Evolutionary conservation across 2,888 invertebrate genomes (phyloP).

Genomic region (Netelia fuscicornis): DNA sequence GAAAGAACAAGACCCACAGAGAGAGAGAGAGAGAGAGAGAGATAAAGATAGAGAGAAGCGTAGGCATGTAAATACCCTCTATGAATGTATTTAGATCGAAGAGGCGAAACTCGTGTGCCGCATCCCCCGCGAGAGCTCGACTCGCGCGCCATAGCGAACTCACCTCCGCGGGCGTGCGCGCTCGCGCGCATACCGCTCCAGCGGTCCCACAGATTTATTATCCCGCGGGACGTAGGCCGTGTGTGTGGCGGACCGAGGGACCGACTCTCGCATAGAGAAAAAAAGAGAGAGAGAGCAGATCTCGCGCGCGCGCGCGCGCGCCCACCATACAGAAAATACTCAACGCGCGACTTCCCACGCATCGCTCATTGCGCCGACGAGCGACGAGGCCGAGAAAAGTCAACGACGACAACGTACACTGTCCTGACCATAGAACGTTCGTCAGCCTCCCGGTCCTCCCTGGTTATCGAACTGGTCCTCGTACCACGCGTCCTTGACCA

Average conservation of each 20-base stretch:
- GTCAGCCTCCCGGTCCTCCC: no score
- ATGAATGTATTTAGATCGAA: conserved; percentile 81
- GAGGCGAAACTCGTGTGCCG: conserved; percentile 66
- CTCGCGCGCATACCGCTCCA: conserved; percentile 68
- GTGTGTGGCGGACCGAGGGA: conserved; percentile 64
- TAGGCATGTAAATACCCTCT: conserved; percentile 79
- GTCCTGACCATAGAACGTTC: conserved; percentile 1
- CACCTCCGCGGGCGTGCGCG: conserved; percentile 56
- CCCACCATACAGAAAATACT: conserved; percentile 77
- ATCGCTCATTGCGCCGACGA: conserved; percentile 76
- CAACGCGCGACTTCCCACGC: conserved; percentile 79
- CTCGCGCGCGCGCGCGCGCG: conserved; percentile 74
- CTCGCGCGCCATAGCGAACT: neutral
- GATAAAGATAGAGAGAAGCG: conserved; percentile 56
- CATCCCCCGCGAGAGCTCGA: conserved; percentile 57
- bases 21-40: no score
- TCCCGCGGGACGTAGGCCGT: conserved; percentile 78
- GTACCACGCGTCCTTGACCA: neutral
- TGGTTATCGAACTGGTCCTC: no score
- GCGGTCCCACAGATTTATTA: conserved; percentile 78
- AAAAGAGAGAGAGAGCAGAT: conserved; percentile 1
- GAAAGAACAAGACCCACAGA: conserved; percentile 6
- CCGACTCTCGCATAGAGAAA: conserved; percentile 25
- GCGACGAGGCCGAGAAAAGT: conserved; percentile 40
- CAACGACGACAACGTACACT: conserved; percentile 30